These are phyloP conservation scores for Melanocharis versteri DNA, from an alignment of 2,113 vertebrate genomes.

Conservation along the genomic window DNA sequence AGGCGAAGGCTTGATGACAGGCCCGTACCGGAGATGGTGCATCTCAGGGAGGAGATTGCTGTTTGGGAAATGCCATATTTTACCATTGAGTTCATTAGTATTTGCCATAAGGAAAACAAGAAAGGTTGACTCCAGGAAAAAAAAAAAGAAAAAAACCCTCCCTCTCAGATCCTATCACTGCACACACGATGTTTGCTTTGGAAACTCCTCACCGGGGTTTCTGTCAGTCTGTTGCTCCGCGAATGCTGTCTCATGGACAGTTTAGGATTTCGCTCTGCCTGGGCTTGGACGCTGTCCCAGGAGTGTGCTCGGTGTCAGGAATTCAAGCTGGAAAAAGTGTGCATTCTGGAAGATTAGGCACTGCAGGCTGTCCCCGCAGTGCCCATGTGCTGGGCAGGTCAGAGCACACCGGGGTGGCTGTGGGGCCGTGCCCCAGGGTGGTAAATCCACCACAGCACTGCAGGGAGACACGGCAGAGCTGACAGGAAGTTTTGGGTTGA, in stretches of 20 bases:
- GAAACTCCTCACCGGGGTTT: slow-evolving; percentile 43
- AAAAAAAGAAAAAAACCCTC: background rate
- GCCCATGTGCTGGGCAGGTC: background rate
- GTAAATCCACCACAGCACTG: background rate
- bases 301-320: slow-evolving; percentile 24
- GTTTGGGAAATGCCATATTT: slow-evolving; percentile 50
- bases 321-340: slow-evolving; percentile 25
- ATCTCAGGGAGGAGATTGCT: background rate
- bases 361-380: background rate
- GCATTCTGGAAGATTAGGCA: background rate
- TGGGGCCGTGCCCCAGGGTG: background rate
- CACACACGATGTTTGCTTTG: slow-evolving; percentile 44
- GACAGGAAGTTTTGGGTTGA: background rate
- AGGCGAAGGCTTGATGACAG: slow-evolving; percentile 64
- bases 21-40: slow-evolving; percentile 10
- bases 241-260: background rate
- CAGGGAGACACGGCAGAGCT: background rate
- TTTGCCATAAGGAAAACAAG: slow-evolving; percentile 47
- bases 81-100: slow-evolving; percentile 41
- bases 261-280: slow-evolving; percentile 39
- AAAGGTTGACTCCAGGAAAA: background rate
- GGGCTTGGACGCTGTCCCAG: slow-evolving; percentile 11
- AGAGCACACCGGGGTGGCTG: background rate
- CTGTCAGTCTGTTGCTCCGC: background rate
- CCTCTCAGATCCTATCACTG: slow-evolving; percentile 25